Percentiles rank a stretch among this genome's conserved stretches.
phyloP scores from a whole-genome alignment of 1,140 invertebrate genomes.

The Pararge aegeria region DNA sequence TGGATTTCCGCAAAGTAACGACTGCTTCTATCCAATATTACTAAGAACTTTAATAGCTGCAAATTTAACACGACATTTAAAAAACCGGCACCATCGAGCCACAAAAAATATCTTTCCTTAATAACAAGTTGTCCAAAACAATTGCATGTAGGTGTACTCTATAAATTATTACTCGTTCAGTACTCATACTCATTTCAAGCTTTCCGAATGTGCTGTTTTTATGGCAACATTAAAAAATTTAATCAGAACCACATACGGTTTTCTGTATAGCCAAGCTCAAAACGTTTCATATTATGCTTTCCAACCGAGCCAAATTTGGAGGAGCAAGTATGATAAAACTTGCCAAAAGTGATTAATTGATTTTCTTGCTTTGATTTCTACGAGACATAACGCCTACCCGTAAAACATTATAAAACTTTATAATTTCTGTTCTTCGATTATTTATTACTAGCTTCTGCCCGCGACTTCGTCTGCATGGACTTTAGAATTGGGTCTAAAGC shows the following conservation, averaged over 20 bases:
- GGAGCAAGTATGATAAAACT: constrained; percentile 8
- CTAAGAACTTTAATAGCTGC: too few species aligned
- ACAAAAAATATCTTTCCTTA: too few species aligned
- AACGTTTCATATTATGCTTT: constrained; percentile 11
- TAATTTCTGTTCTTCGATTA: not conserved
- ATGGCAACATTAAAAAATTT: constrained; percentile 3
- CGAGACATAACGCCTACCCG: not conserved
- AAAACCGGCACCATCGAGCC: too few species aligned
- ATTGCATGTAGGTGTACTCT: not conserved
- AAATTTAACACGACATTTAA: too few species aligned
- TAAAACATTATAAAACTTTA: not conserved
- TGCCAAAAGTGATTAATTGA: constrained; percentile 19
- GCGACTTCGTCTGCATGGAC: too few species aligned
- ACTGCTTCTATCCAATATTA: too few species aligned
- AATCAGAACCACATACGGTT: constrained; percentile 2
- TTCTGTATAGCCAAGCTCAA: constrained; percentile 9
- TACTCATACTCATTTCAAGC: not conserved
- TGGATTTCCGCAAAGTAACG: too few species aligned
- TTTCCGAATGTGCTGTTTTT: constrained; percentile 15
- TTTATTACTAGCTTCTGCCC: too few species aligned
- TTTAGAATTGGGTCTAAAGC: too few species aligned
- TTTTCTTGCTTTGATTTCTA: constrained; percentile 9
- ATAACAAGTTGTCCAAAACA: not conserved
- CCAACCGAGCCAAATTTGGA: constrained; percentile 3
- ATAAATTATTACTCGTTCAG: not conserved